Conservation (phyloP, 2,797 vertebrate genomes). For the Chelon auratus region DNA sequence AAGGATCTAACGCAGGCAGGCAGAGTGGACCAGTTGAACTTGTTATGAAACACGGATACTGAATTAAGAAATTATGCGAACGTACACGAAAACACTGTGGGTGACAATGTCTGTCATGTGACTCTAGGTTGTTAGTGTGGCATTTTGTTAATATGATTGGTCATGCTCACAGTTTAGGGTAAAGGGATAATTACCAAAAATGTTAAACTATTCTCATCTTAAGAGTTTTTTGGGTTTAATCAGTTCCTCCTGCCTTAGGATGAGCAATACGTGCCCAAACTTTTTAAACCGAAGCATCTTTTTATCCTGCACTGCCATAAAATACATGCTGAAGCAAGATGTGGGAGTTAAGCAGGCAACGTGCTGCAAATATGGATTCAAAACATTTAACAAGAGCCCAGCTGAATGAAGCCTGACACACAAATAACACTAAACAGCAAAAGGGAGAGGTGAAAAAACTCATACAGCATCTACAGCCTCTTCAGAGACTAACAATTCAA, state of each 20-base stretch:
- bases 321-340: conserved; percentile 5
- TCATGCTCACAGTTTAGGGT: conserved; percentile 35
- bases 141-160: conserved; percentile 31
- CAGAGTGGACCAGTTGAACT: conserved; percentile 39
- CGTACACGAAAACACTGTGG: conserved; percentile 32
- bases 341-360: conserved; percentile 23
- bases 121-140: conserved; percentile 8
- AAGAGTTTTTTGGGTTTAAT: conserved; percentile 3
- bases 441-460: conserved; percentile 46
- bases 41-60: conserved; percentile 37
- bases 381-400: conserved; percentile 32
- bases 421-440: conserved; percentile 37
- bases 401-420: conserved; percentile 37
- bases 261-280: conserved; percentile 12
- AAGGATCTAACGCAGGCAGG: conserved; percentile 61
- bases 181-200: conserved; percentile 9
- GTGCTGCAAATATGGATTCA: conserved; percentile 40
- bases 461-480: conserved; percentile 56
- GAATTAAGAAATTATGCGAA: conserved; percentile 47
- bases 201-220: background rate
- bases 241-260: conserved; percentile 4
- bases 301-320: conserved; percentile 15
- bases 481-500: conserved; percentile 76
- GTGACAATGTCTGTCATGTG: conserved; percentile 31
- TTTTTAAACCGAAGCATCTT: conserved; percentile 2